Base-by-base conservation (phyloP, 1,140 invertebrate genomes). In the Lucilia sericata region DNA sequence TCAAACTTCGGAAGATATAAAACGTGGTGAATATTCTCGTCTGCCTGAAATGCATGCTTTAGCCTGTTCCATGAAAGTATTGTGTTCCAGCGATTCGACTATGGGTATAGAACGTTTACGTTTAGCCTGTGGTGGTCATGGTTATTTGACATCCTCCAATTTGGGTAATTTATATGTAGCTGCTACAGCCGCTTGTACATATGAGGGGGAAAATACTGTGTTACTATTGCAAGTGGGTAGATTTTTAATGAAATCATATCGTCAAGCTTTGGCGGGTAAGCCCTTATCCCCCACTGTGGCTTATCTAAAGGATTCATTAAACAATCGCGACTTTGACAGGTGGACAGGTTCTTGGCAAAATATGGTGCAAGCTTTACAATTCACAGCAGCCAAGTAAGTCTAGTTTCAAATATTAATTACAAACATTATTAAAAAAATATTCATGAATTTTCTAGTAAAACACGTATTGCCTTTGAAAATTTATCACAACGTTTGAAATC, bases 181-280 rank as follows among this genome's bases (percentile, higher is more conserved):
- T 76, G 93, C 94, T 4, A 96, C 96, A 0, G 97, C 97, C 13
- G 94, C 95, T 74, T 96, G 95, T 90, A 99, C 97, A 4, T 98
- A 98, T 88, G 98, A 99, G 92, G 98, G 98, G 2, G 97, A 99
- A 92, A 98, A 99, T 89, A 98, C 97, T 0, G 97, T 99, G 25
- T 92, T 99, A 74, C 92, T 96, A 21, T 92, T 98, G 8, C 98
- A 99, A 92, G 96, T 96, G 1, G 97, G 97, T 1, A 94, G 96
- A 93, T 96, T 94, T 87, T 91, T 96, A 36, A 93, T 96, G 80
- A 96, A 96, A 91, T 92, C 93, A 8, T 96, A 94, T 94, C 93
- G 94, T 84, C 93, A 94, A 81, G 93, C 93, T 0, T 85, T 91
- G 4, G 92, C 91, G 65, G 55, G 93, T 1, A 89, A 93, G 30